phyloP scores from a whole-genome alignment of 2,113 vertebrate genomes.

The Solenodon paradoxus region DNA sequence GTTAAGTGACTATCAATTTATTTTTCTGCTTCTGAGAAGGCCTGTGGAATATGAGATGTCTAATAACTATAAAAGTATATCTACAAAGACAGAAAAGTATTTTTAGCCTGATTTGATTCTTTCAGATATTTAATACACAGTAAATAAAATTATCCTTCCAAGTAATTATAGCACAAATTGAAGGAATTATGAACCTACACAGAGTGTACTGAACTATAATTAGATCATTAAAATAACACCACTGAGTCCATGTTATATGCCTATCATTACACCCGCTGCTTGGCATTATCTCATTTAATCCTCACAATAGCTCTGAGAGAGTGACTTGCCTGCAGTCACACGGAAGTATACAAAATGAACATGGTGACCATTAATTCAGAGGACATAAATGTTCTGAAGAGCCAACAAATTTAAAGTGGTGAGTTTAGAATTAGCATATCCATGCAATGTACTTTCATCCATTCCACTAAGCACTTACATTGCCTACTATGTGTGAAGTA shows the following conservation, averaged over 20 bases:
- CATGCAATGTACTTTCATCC: not conserved
- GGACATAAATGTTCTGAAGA: not conserved
- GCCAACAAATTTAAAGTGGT: not conserved
- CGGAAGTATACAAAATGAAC: not conserved
- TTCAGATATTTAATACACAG: constrained; percentile 46
- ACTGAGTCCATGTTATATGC: not conserved
- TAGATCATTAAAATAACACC: constrained; percentile 54
- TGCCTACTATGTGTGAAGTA: not conserved
- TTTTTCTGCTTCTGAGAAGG: constrained; percentile 8
- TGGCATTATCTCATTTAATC: constrained; percentile 29
- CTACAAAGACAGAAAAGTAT: constrained; percentile 43
- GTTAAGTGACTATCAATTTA: constrained; percentile 67
- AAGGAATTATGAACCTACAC: constrained; percentile 61
- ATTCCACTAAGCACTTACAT: not conserved
- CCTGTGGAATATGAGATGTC: constrained; percentile 55
- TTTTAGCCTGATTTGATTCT: constrained; percentile 51
- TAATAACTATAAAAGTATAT: constrained; percentile 67
- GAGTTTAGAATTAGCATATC: not conserved
- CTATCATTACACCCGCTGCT: not conserved
- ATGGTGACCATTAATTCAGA: not conserved
- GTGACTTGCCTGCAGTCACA: constrained; percentile 60
- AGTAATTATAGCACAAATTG: constrained; percentile 64
- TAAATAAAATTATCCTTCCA: constrained; percentile 47
- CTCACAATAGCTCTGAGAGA: not conserved
- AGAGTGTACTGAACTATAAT: constrained; percentile 43